Conservation (phyloP, 2,797 vertebrate species). For the Tinamus major region DNA sequence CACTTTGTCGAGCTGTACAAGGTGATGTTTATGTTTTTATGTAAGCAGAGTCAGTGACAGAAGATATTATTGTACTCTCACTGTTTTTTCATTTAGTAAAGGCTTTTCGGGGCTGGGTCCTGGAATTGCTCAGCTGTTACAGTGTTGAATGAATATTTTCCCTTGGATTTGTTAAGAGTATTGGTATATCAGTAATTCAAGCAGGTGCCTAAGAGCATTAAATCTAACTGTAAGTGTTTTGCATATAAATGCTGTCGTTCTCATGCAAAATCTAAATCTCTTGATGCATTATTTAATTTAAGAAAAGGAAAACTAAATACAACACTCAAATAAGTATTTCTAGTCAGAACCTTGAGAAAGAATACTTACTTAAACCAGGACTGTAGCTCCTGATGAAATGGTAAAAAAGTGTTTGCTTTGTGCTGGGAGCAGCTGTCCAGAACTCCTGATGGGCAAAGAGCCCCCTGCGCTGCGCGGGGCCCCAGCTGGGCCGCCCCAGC, state of each 20-base stretch:
- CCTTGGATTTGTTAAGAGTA: neutral
- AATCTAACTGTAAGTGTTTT: neutral
- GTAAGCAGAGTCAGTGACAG: neutral
- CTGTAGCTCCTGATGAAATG: neutral
- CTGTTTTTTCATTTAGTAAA: accelerated
- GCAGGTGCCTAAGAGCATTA: neutral
- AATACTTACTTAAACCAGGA: neutral
- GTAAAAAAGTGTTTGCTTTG: neutral
- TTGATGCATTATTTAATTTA: neutral
- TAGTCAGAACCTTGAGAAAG: neutral
- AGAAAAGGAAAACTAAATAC: neutral
- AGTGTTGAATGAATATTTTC: neutral
- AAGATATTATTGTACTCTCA: neutral
- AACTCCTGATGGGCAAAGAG: neutral
- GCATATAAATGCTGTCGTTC: neutral
- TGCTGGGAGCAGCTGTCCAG: neutral
- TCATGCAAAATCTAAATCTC: neutral
- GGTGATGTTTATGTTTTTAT: neutral
- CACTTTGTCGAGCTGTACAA: neutral
- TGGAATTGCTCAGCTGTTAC: neutral
- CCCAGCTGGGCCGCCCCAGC: neutral
- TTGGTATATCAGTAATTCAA: neutral
- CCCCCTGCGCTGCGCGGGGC: too few relatives aligned
- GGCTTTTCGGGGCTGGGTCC: neutral
- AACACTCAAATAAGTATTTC: neutral